Base-by-base conservation (phyloP, 2,113 vertebrate genomes). In the Ailurus styani region DNA sequence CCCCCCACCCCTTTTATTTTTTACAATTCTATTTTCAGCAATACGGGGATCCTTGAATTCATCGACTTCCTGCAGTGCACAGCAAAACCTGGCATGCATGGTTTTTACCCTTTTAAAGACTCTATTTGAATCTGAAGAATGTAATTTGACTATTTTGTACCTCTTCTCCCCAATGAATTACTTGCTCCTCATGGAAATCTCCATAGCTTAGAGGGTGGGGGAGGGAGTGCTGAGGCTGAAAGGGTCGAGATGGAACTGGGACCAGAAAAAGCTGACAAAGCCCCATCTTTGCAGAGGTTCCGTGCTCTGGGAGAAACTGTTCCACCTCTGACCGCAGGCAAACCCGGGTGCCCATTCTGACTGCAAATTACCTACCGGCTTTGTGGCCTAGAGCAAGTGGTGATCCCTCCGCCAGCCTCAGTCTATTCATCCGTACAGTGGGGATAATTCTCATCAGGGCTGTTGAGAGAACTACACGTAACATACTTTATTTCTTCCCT, bases 1-100 rank as follows among this genome's bases (percentile, higher is more conserved):
- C 97, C 92, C 98, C 92, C 96, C 62, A 68, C 93, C 78, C 93
- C 96, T 96, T 97, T 98, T 84, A 84, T 93, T 98, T 98, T 97
- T 96, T 98, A 98, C 98, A 98, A 97, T 98, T 99, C 98, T 98
- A 97, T 98, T 99, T 98, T 91, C 96, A 98, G 97, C 95, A 97
- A 62, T 95, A 92, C 73, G 47, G 70, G 70, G 93, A 37, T 95
- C 96, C 98, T 97, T 90, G 83, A 98, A 98, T 98, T 96, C 85
- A 97, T 90, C 7, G 86, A 89, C 94, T 87, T 92, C 97, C 97
- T 93, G 94, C 50, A 55, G 68, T 54, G 97, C 95, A 81, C 95
- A 31, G 83, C 73, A 78, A 97, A 97, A 75, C 93, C 94, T 85
- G 91, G 93, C 93, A 70, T 87, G 75, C 52, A 25, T 57, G 54